Evolutionary conservation across 2,888 invertebrate genomes (phyloP).

Genomic region (Pilophorus perplexus): DNA sequence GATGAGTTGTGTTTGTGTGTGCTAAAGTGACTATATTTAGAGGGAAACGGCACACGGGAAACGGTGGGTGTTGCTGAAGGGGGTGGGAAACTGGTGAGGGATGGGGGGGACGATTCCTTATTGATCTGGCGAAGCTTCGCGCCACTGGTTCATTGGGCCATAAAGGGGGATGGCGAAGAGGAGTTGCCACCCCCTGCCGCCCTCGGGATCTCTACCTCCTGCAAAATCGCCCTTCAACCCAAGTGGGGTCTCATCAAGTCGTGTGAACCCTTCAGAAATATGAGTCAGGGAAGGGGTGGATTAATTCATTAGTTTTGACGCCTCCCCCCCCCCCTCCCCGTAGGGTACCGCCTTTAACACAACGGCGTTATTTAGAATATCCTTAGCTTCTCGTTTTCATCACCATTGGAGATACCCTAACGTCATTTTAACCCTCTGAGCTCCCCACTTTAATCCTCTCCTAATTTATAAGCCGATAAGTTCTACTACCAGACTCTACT

Average conservation of each 20-base stretch:
- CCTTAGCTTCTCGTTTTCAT: too few species aligned
- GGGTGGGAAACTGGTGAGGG: not conserved
- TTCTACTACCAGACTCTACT: too few species aligned
- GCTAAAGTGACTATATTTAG: not conserved
- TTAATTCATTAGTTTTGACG: conserved; percentile 10
- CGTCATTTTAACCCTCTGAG: too few species aligned
- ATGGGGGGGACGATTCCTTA: conserved; percentile 18
- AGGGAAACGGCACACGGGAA: too few species aligned
- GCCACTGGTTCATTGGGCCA: conserved; percentile 34
- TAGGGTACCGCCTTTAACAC: too few species aligned
- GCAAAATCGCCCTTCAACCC: conserved; percentile 8
- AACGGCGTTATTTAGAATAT: too few species aligned
- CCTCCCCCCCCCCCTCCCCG: not conserved
- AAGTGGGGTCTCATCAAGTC: not conserved
- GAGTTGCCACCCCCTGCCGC: not conserved
- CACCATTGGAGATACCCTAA: too few species aligned
- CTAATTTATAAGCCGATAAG: too few species aligned
- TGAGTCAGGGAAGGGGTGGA: not conserved
- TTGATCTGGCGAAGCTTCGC: conserved; percentile 28
- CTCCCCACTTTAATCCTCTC: too few species aligned
- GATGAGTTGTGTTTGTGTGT: too few species aligned
- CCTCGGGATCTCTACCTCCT: not conserved
- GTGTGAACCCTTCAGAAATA: conserved; percentile 4
- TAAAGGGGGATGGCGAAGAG: conserved; percentile 5
- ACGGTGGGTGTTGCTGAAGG: not conserved